Evolutionary conservation across 2,888 invertebrate genomes (phyloP).

Genomic region (Acronicta alni): DNA sequence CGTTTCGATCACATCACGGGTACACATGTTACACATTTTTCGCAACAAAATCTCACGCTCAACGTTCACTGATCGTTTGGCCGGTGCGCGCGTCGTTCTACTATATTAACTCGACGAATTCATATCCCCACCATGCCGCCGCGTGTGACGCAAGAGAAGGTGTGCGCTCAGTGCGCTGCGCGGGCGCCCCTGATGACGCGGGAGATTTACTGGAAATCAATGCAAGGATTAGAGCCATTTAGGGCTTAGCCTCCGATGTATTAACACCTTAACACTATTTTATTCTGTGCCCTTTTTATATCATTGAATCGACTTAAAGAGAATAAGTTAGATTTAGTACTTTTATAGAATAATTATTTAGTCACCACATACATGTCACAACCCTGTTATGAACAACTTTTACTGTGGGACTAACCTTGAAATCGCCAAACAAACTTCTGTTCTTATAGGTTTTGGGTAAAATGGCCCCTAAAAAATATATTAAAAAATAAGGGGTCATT

Average conservation of each 20-base stretch:
- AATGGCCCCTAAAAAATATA: no score
- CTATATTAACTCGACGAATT: conserved; percentile 78
- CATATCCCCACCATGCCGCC: conserved; percentile 69
- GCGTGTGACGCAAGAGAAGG: conserved; percentile 57
- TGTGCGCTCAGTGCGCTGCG: conserved; percentile 47
- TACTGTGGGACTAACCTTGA: no score
- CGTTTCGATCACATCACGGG: conserved; percentile 70
- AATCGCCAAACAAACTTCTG: no score
- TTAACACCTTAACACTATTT: background rate
- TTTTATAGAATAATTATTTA: no score
- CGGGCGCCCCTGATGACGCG: conserved; percentile 53
- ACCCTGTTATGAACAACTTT: no score
- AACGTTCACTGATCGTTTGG: conserved; percentile 64
- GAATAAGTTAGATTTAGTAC: no score
- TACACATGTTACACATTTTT: conserved; percentile 85
- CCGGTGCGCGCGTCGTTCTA: conserved; percentile 57
- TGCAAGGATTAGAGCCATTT: background rate
- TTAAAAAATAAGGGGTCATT: no score
- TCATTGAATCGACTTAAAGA: no score
- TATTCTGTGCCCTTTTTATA: background rate
- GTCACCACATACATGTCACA: no score
- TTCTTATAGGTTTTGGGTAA: no score
- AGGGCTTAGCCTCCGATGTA: background rate
- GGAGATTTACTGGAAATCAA: conserved; percentile 11
- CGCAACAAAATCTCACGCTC: conserved; percentile 42